Evolutionary conservation across 2,797 vertebrate species (phyloP), one percentile per base, ranked within the genome.

Genomic region (Anisognathus igniventris): DNA sequence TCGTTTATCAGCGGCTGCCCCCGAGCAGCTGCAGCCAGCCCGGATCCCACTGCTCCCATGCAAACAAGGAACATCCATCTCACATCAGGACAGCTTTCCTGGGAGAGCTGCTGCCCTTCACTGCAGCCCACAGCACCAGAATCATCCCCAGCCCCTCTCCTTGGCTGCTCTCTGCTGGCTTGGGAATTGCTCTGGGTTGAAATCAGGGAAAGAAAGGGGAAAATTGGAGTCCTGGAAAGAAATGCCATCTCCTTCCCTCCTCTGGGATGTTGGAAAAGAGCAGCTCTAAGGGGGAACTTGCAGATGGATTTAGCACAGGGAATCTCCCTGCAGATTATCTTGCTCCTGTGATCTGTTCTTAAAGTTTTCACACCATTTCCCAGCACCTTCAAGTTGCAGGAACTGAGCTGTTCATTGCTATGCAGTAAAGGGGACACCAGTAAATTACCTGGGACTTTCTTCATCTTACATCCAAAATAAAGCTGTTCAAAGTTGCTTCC

Each of bases 21-120:
- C 71, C 62, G 35, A 80, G 95, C 80, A 71, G 61, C 33, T 72
- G 65, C 86, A 66, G 33, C 66, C 40, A 88, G 79, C 78, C 37
- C 79, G 23, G 70, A 77, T 91, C 91, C 91, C 76, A 25, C 47
- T 27, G 90, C 27, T 92, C 31, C 92, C 61, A 18, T 53, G 75
- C 84, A 90, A 93, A 93, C 61, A 50, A 88, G 92, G 92, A 58
- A 35, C 75, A 92, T 91, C 45, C 91, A 91, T 91, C 95, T 83
- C 89, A 10, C 91, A 62, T 33, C 81, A 18, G 0, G 60, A 73
- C 93, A 94, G 71, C 48, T 57, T 82, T 84, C 88, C 90, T 79
- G 73, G 58, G 77, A 86, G 70, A 86, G 73, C 56, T 42, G 45
- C 85, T 33, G 72, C 71, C 1, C 18, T 42, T 88, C 75, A 35